Evolutionary conservation across 2,888 invertebrate species (phyloP), one percentile per base, ranked within the genome.

Genomic region (Lampropteryx suffumata): DNA sequence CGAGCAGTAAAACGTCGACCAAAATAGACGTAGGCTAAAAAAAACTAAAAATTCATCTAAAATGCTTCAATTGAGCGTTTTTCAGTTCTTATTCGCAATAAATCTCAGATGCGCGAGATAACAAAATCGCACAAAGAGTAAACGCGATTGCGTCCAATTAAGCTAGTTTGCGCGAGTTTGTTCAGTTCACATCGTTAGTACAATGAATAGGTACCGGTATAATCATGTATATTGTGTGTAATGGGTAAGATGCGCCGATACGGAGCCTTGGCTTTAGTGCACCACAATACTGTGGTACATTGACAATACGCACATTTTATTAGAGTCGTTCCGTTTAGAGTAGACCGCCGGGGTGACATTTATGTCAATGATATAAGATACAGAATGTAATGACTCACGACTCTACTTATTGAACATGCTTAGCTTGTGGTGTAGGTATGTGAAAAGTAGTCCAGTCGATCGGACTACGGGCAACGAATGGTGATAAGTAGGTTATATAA

Each of bases 81-180:
- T 54, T 57, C 67, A 67, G 32, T 71, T 62, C 67, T 49, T 42
- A 42, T 50, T 33, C 64, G 71, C 71, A 79, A 78, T 76, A 75
- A 78, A 76, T 73, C 61, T 65, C 46, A 73, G 76, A 79, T 69
- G 63, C 57, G 56, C 45, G 53, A 69, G 82, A 83, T 84, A 79
- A 72, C 58, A 59, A 46, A 70, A 68, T 72, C 66, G 67, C 75
- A 82, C 82, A 84, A 84, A 82, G 82, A 71, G 67, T 42, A 17
- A 17, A 73, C 75, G 83, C 81, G 81, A 83, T 82, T 76, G 73
- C 66, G 65, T 69, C 80, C 82, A 87, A 88, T 89, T 88, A 89
- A 76, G 65, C 50, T 65, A 65, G 71, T 73, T 76, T 70, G 69
- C 65, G 73, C 64, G 69, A 69, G 69, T 67, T 54, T 59, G 57